Evolutionary conservation across 2,113 vertebrate genomes (phyloP).

Genomic region (Chamaea fasciata): DNA sequence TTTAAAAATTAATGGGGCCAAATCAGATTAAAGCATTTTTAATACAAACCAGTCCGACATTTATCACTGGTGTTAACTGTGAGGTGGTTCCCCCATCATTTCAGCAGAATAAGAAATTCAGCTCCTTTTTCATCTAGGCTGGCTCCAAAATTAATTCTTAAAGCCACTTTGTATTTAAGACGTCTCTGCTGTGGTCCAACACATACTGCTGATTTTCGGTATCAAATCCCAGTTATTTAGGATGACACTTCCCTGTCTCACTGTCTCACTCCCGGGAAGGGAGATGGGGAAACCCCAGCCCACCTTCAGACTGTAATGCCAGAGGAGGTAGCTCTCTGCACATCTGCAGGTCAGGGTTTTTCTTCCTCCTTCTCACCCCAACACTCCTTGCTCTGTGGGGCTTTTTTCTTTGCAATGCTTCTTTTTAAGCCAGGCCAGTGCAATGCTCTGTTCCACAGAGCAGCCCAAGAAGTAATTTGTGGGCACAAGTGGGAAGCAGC

Average conservation of each 20-base stretch:
- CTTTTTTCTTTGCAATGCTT: neutral
- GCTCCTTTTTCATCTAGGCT: neutral
- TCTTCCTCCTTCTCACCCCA: neutral
- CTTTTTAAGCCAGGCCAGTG: neutral
- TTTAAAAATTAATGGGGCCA: constrained; percentile 66
- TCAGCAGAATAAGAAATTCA: neutral
- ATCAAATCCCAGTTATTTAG: neutral
- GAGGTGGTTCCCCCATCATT: constrained; percentile 3
- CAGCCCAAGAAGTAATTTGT: neutral
- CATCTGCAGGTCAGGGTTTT: rapidly evolving
- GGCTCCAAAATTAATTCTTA: neutral
- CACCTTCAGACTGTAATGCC: neutral
- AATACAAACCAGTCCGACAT: constrained; percentile 39
- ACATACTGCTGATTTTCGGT: rapidly evolving
- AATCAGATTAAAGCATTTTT: constrained; percentile 66
- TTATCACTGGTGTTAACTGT: constrained; percentile 36
- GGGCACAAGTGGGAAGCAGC: neutral
- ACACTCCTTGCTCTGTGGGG: neutral
- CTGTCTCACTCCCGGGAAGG: neutral
- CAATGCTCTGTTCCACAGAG: neutral
- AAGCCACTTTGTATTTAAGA: neutral
- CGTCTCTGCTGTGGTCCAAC: neutral
- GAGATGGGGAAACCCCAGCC: neutral
- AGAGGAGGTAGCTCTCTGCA: neutral
- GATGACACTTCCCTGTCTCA: rapidly evolving